Percentiles rank a stretch among this genome's conserved stretches.
These are phyloP conservation scores for Halictus ligatus DNA, from an alignment of 2,888 invertebrate species.

Conservation along the genomic window DNA sequence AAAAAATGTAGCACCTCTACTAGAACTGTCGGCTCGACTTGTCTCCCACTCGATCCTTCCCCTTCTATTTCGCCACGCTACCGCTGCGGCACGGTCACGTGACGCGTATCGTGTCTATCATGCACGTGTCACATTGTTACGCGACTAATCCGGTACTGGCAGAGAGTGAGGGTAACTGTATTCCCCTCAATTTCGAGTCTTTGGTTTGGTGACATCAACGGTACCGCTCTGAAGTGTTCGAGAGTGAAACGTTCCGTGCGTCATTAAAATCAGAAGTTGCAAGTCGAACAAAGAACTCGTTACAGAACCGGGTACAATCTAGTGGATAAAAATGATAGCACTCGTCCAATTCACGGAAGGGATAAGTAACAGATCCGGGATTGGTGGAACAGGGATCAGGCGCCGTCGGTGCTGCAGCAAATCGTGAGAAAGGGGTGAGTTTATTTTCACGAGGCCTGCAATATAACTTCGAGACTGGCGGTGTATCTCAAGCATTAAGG, in stretches of 20 bases:
- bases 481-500: slow-evolving; percentile 74
- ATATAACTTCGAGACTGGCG: slow-evolving; percentile 70
- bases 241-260: neutral
- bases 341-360: slow-evolving; percentile 1
- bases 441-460: slow-evolving; percentile 67
- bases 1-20: no score
- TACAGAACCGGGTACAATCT: slow-evolving; percentile 38
- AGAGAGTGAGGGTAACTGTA: no score
- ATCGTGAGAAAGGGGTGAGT: slow-evolving; percentile 60
- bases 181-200: no score
- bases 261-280: neutral
- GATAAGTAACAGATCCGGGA: slow-evolving; percentile 18
- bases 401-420: slow-evolving; percentile 42
- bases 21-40: no score
- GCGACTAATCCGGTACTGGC: no score
- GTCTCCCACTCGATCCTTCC: no score
- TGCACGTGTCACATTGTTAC: no score
- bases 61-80: no score
- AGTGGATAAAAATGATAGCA: slow-evolving; percentile 51
- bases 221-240: neutral
- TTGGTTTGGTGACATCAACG: neutral
- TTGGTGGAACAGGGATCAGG: slow-evolving; percentile 27
- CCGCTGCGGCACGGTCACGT: no score
- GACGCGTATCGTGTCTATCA: no score
- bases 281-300: neutral